Percentiles rank a stretch among this genome's conserved stretches.
These are phyloP conservation scores for Drosophila sechellia DNA, from an alignment of 1,140 invertebrate species.

Conservation along the genomic window DNA sequence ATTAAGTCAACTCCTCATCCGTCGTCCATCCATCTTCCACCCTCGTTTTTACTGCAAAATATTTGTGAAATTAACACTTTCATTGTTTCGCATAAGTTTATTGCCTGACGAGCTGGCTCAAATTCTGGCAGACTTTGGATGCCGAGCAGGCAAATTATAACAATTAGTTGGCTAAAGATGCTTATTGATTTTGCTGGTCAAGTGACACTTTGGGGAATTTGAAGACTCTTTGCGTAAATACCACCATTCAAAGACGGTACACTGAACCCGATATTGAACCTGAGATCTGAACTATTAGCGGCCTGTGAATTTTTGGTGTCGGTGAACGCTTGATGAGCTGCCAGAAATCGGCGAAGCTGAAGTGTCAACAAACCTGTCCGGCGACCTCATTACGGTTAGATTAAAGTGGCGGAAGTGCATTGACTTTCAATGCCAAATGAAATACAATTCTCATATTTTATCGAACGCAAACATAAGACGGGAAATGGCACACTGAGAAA, in stretches of 20 bases:
- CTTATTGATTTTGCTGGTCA: slow-evolving; percentile 71
- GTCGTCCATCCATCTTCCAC: slow-evolving; percentile 2
- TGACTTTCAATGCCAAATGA: slow-evolving; percentile 47
- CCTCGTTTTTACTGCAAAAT: slow-evolving; percentile 30
- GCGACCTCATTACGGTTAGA: slow-evolving; percentile 30
- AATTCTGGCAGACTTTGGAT: slow-evolving; percentile 1
- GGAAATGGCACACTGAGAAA: slow-evolving; percentile 12
- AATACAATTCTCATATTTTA: slow-evolving; percentile 51
- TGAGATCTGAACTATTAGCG: slow-evolving; percentile 23
- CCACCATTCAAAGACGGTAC: slow-evolving; percentile 6
- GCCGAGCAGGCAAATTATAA: slow-evolving; percentile 61
- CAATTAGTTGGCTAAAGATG: slow-evolving; percentile 65
- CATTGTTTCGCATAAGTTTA: slow-evolving; percentile 49
- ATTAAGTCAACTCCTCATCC: slow-evolving; percentile 53
- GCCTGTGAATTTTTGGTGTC: slow-evolving; percentile 25
- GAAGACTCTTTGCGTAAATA: slow-evolving; percentile 18
- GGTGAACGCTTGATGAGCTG: slow-evolving; percentile 51
- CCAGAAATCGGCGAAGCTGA: slow-evolving; percentile 54
- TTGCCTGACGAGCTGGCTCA: slow-evolving; percentile 13
- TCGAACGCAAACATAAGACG: slow-evolving; percentile 5
- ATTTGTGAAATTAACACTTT: slow-evolving; percentile 78
- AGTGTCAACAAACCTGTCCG: slow-evolving; percentile 54
- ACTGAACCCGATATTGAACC: slow-evolving; percentile 41
- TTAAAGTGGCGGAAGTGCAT: slow-evolving; percentile 68
- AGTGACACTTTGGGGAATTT: slow-evolving; percentile 69